Evolutionary conservation across 2,113 vertebrate species (phyloP), one percentile per base, ranked within the genome.

Genomic region (Neodontobutis hainanensis): DNA sequence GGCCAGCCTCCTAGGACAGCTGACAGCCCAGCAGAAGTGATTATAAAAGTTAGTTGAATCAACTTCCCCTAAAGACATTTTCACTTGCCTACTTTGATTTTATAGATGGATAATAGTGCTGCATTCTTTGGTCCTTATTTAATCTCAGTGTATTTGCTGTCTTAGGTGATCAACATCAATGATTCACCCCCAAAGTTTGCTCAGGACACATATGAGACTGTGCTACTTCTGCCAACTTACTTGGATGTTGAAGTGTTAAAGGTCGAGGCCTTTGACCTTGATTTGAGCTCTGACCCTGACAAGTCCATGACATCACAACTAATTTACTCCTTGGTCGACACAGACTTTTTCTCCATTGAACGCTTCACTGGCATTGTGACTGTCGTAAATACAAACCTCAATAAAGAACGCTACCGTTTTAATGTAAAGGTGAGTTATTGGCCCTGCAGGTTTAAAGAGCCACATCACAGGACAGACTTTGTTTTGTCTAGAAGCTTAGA

Each of bases 151-250:
- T 19, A 7, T 58, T 5, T 43, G 32, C 14, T 47, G 11, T 58
- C 7, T 42, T 59, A 91, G 90, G 94, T 99, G 56, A 91, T 91
- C 34, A 97, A 99, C 84, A 91, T 97, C 82, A 99, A 99, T 46
- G 97, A 99, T 82, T 97, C 96, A 12, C 95, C 96, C 2, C 97
- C 97, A 12, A 92, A 93, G 67, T 97, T 98, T 80, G 95, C 91
- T 14, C 95, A 97, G 82, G 93, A 96, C 0, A 90, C 91, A 5
- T 98, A 98, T 74, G 96, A 99, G 68, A 86, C 95, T 0, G 75
- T 96, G 43, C 88, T 99, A 63, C 94, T 99, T 11, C 89, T 99
- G 49, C 97, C 97, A 10, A 98, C 96, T 0, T 99, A 96, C 0
- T 8, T 86, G 8, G 95, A 96, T 6, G 95, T 98, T 5, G 96